These are phyloP conservation scores for Atopsyche davidsoni DNA, from an alignment of 1,140 invertebrate genomes.

Conservation along the genomic window DNA sequence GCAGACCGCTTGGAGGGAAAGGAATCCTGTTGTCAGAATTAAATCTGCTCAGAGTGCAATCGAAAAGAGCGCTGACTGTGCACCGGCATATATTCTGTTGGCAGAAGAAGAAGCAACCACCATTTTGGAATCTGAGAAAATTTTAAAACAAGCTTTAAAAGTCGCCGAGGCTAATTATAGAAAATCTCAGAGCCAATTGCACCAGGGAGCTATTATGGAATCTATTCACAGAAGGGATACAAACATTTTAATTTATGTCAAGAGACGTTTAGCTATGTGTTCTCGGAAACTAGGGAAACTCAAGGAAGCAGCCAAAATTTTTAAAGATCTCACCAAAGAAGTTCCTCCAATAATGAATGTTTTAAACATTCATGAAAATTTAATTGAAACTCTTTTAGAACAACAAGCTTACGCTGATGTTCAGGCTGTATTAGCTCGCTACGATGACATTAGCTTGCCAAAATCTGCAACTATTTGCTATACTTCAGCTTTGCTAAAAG, in stretches of 20 bases:
- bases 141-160: constrained; percentile 82
- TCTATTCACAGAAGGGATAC: constrained; percentile 82
- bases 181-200: constrained; percentile 53
- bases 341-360: constrained; percentile 94
- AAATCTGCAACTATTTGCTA: constrained; percentile 98
- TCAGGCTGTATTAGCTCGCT: constrained; percentile 90
- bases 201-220: constrained; percentile 72
- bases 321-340: constrained; percentile 95
- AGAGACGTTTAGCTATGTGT: constrained; percentile 93
- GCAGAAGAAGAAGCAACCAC: constrained; percentile 95
- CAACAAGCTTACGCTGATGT: constrained; percentile 96
- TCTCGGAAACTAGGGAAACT: constrained; percentile 87
- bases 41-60: constrained; percentile 89
- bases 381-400: constrained; percentile 92
- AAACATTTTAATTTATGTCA: constrained; percentile 94
- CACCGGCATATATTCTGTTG: constrained; percentile 89
- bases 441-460: constrained; percentile 92
- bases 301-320: constrained; percentile 95
- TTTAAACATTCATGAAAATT: constrained; percentile 94
- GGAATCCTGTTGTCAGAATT: constrained; percentile 86
- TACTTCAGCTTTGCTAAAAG: constrained; percentile 91
- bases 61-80: constrained; percentile 88
- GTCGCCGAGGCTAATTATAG: constrained; percentile 82
- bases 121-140: constrained; percentile 82
- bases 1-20: constrained; percentile 95